Base-by-base conservation (phyloP, 2,113 vertebrate genomes). In the Tretioscincus oriximinensis region DNA sequence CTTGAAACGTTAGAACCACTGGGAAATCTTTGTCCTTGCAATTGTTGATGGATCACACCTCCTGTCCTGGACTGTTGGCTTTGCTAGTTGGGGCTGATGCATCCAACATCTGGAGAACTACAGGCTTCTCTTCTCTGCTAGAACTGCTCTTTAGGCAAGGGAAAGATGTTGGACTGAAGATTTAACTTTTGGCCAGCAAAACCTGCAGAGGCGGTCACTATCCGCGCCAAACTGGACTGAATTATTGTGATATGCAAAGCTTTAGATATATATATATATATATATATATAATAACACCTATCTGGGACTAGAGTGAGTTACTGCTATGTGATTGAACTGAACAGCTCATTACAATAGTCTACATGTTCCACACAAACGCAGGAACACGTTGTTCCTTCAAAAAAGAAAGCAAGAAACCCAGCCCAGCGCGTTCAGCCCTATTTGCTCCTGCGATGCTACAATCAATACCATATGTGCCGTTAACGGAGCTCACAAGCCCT, bases 401-500 rank as follows among this genome's bases (percentile, higher is more conserved):
- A 58, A 58, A 58, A 58, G 54, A 18, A 58, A 58, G 12, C 14
- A 58, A 28, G 31, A 63, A 60, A 20, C 35, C 22, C 18, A 76
- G 31, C 22, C 41, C 80, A 49, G 11, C n/a, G 12, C 47, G 54
- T 31, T 26, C 31, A 76, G n/a, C 51, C 73, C 26, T 49, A 9
- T 45, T 41, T 70, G 66, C 49, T 69, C 41, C 51, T 82, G 73
- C 14, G 0, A 51, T 26, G 9, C 24, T 63, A 58, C 49, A 65
- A 82, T 82, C 80, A 82, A 29, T 60, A 60, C 80, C 76, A 84
- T 73, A 68, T 78, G 82, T 74, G n/a, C 49, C 61, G 26, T 66
- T 21, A 73, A 16, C 16, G 63, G 76, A 79, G 51, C 64, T 31
- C 16, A 47, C 26, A 35, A 21, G 29, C 64, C 73, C 68, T 61